phyloP scores from a whole-genome alignment of 2,113 vertebrate species.

The Cyrtonyx montezumae region DNA sequence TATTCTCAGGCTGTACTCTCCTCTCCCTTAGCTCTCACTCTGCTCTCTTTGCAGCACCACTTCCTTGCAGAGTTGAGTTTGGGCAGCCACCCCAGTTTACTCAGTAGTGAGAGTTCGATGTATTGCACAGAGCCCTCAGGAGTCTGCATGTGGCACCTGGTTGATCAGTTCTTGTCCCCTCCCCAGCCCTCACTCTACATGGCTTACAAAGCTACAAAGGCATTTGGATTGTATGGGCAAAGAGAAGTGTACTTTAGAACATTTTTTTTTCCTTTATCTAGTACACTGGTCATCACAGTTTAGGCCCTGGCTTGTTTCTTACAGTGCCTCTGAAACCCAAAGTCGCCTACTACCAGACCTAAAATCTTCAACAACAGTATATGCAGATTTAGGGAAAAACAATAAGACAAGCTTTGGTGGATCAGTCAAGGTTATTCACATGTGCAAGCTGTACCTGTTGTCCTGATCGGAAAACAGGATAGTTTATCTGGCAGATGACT shows the following conservation, averaged over 20 bases:
- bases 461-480: slow-evolving; percentile 81
- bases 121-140: not conserved
- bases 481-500: slow-evolving; percentile 86
- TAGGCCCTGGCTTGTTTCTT: not conserved
- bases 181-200: not conserved
- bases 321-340: not conserved
- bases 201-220: not conserved
- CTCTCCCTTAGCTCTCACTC: not conserved
- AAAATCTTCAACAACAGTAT: not conserved
- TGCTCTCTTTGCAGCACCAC: not conserved
- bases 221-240: not conserved
- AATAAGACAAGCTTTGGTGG: not conserved
- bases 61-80: not conserved
- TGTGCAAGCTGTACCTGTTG: slow-evolving; percentile 78
- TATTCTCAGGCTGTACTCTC: not conserved
- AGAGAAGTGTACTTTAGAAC: not conserved
- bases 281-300: not conserved
- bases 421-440: not conserved
- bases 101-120: not conserved
- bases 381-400: not conserved
- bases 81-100: not conserved
- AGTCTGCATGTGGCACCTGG: accelerated
- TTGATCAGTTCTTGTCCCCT: not conserved
- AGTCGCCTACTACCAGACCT: not conserved
- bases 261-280: not conserved